These are phyloP conservation scores for Crocidura indochinensis DNA, from an alignment of 2,797 vertebrate species.

Conservation along the genomic window DNA sequence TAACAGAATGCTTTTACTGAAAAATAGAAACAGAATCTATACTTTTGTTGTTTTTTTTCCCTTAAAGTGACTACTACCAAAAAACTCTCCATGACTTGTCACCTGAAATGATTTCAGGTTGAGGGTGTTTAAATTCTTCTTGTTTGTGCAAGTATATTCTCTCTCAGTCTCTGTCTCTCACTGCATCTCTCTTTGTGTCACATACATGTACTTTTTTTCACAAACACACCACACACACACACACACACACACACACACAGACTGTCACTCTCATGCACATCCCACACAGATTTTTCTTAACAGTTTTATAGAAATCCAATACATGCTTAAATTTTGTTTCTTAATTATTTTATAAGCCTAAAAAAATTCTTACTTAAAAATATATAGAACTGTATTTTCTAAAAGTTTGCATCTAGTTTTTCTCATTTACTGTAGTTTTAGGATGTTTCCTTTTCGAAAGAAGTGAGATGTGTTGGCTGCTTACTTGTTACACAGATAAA, in stretches of 20 bases:
- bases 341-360: constrained; percentile 43
- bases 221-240: no score
- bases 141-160: not conserved
- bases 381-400: constrained; percentile 25
- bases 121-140: constrained; percentile 9
- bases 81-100: constrained; percentile 43
- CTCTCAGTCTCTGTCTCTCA: no score
- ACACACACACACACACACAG: no score
- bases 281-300: not conserved
- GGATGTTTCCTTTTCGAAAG: not conserved
- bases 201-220: no score
- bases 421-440: not conserved
- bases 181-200: no score
- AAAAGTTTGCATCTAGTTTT: constrained; percentile 40
- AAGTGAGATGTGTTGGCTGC: constrained; percentile 13
- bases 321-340: constrained; percentile 43
- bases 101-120: constrained; percentile 65
- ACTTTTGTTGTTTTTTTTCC: constrained; percentile 61
- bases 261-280: not conserved
- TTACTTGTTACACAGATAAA: constrained; percentile 46
- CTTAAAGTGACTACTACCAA: constrained; percentile 70
- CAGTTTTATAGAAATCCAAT: constrained; percentile 45
- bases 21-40: constrained; percentile 80
- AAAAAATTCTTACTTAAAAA: constrained; percentile 12
- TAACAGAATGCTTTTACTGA: constrained; percentile 81